Percentiles rank a stretch among this genome's conserved stretches.
phyloP scores from a whole-genome alignment of 2,888 invertebrate genomes.

The Cosmia pyralina region DNA sequence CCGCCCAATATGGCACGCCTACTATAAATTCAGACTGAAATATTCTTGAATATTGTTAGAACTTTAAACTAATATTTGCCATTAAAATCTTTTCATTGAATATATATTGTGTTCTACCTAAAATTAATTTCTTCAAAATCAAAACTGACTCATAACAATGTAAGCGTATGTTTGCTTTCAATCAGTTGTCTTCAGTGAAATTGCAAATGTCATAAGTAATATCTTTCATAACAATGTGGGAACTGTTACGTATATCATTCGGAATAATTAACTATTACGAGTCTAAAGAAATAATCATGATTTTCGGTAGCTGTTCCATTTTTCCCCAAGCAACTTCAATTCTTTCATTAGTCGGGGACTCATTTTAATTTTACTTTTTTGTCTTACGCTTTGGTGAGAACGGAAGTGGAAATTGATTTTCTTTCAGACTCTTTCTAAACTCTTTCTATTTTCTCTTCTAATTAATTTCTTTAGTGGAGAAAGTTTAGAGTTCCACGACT shows the following conservation, averaged over 20 bases:
- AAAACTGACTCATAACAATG: constrained; percentile 31
- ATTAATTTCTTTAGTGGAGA: constrained; percentile 48
- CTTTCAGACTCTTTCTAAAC: constrained; percentile 50
- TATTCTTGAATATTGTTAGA: constrained; percentile 5
- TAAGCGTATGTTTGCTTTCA: constrained; percentile 42
- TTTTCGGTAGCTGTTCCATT: constrained; percentile 33
- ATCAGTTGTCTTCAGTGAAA: constrained; percentile 51
- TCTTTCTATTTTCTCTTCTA: constrained; percentile 51
- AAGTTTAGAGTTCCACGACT: constrained; percentile 33
- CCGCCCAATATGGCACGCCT: background rate
- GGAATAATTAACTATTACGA: constrained; percentile 43
- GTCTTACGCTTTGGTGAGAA: constrained; percentile 35
- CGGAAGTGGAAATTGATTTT: constrained; percentile 56
- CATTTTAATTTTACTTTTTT: constrained; percentile 32
- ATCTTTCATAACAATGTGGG: constrained; percentile 50
- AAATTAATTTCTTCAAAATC: constrained; percentile 6
- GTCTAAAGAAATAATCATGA: constrained; percentile 40
- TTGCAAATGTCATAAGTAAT: constrained; percentile 52
- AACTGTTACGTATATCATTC: constrained; percentile 35
- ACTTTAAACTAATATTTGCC: background rate
- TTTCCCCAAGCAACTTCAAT: constrained; percentile 28
- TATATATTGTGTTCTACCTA: background rate
- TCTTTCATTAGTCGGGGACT: constrained; percentile 31
- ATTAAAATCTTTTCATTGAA: background rate
- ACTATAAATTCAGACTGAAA: background rate